Evolutionary conservation across 2,797 vertebrate species (phyloP).

Genomic region (Oreochromis mossambicus): DNA sequence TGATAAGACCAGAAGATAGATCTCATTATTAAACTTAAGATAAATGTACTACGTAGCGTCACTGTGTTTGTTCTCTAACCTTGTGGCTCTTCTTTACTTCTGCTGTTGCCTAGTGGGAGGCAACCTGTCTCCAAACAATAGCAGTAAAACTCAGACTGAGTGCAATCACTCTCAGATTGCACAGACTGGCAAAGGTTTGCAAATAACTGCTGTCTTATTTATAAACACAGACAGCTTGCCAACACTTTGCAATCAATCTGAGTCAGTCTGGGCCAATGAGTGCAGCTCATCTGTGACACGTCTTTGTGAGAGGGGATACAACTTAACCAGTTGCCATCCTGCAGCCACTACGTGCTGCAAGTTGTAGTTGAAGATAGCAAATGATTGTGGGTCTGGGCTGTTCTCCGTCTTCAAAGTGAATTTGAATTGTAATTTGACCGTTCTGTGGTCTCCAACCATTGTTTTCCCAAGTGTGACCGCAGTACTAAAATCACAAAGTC

Average conservation of each 20-base stretch:
- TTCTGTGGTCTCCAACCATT: neutral
- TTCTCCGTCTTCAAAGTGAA: neutral
- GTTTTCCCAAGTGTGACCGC: neutral
- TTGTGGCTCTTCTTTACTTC: neutral
- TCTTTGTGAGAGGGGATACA: neutral
- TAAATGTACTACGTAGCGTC: neutral
- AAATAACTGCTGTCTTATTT: neutral
- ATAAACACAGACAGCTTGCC: neutral
- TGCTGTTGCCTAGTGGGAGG: neutral
- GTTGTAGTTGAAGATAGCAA: neutral
- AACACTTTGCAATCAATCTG: neutral
- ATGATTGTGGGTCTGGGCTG: neutral
- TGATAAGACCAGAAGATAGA: neutral
- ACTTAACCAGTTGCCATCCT: neutral
- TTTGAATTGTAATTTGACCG: neutral
- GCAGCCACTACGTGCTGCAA: neutral
- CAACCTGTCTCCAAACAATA: neutral
- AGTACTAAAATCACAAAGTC: neutral
- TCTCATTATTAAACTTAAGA: neutral
- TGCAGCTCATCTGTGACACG: neutral
- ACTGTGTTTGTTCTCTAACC: neutral
- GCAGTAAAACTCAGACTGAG: neutral
- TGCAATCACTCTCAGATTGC: neutral
- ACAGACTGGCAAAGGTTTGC: neutral
- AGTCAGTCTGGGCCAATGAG: neutral